Evolutionary conservation across 2,113 vertebrate genomes (phyloP).

Genomic region (Hippocampus barbouri): DNA sequence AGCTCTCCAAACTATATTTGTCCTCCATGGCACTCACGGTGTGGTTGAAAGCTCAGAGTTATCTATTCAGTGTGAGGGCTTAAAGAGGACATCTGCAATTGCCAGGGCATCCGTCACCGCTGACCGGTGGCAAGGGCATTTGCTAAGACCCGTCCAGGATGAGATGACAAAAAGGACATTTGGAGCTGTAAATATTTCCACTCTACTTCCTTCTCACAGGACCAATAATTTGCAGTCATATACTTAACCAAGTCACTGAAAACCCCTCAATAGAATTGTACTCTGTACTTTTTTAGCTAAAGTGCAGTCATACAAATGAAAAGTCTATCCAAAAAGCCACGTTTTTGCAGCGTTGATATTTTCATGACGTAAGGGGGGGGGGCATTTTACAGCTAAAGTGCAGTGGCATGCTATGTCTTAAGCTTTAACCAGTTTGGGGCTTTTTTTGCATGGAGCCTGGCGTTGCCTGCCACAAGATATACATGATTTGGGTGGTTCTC

Average conservation of each 20-base stretch:
- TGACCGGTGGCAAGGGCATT: constrained; percentile 52
- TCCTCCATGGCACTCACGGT: constrained; percentile 53
- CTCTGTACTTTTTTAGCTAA: background rate
- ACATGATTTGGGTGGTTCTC: too few species aligned
- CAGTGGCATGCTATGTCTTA: background rate
- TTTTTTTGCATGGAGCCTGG: too few species aligned
- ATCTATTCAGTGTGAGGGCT: constrained; percentile 53
- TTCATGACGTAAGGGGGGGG: background rate
- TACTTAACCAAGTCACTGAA: background rate
- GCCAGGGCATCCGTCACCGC: constrained; percentile 49
- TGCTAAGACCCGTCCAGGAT: constrained; percentile 32
- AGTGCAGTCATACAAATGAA: too few species aligned
- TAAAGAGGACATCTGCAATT: constrained; percentile 56
- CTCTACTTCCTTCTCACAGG: background rate
- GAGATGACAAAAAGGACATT: constrained; percentile 36
- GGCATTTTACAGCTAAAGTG: background rate
- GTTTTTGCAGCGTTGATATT: background rate
- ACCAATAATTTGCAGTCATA: background rate
- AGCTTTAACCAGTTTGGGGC: background rate
- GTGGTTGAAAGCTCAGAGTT: constrained; percentile 48
- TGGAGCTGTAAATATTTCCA: constrained; percentile 6
- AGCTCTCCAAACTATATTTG: constrained; percentile 56
- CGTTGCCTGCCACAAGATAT: too few species aligned
- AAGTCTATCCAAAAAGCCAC: background rate
- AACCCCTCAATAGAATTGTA: background rate